Conservation (phyloP, 1,140 invertebrate genomes). For the Temnothorax longispinosus region DNA sequence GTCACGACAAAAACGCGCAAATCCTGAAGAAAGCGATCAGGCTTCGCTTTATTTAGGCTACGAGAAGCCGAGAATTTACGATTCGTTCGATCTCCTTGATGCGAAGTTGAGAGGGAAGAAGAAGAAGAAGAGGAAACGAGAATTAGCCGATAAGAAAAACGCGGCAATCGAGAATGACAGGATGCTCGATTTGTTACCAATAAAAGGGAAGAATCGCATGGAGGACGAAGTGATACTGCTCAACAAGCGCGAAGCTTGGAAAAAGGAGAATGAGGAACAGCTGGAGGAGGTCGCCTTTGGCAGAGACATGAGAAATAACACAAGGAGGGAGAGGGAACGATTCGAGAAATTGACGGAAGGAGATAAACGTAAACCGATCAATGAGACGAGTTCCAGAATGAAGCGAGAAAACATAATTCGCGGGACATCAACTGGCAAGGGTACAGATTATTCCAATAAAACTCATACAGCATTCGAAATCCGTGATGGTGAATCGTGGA, state of each 20-base stretch:
- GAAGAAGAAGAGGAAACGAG: neutral
- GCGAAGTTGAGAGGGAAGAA: neutral
- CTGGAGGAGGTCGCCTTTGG: constrained; percentile 76
- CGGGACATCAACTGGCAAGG: neutral
- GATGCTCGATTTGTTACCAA: constrained; percentile 46
- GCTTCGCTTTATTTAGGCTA: constrained; percentile 57
- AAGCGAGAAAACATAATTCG: constrained; percentile 14
- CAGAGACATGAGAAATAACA: constrained; percentile 70
- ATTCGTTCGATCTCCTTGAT: constrained; percentile 32
- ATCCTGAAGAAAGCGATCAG: constrained; percentile 46
- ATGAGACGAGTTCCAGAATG: neutral
- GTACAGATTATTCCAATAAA: neutral
- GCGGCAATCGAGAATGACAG: neutral
- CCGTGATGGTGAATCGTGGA: neutral
- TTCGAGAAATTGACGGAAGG: constrained; percentile 63
- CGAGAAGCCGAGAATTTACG: constrained; percentile 68
- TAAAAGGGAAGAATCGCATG: constrained; percentile 65
- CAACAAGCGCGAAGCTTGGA: constrained; percentile 74
- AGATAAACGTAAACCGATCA: constrained; percentile 43
- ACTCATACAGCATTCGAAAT: neutral
- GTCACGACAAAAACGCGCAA: constrained; percentile 62
- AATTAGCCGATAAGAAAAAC: constrained; percentile 12
- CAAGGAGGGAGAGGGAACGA: constrained; percentile 45
- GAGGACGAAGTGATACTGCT: constrained; percentile 73
- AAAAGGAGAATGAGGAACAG: constrained; percentile 67